phyloP scores from a whole-genome alignment of 2,888 invertebrate species.

The Tridacna gigas region DNA sequence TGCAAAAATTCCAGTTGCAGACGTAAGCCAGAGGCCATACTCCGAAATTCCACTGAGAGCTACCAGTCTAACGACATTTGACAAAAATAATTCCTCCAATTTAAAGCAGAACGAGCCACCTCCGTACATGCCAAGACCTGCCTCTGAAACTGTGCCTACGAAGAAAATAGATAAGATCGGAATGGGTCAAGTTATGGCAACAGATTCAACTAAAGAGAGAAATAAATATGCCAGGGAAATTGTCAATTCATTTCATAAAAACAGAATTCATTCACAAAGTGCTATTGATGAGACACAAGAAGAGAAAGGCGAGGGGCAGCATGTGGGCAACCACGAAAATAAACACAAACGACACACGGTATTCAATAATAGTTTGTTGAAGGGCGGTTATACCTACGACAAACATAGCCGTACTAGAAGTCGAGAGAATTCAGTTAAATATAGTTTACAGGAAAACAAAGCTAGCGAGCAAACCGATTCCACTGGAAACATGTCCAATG shows the following conservation, averaged over 20 bases:
- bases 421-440: not conserved
- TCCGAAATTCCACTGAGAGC: slow-evolving; percentile 60
- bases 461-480: not conserved
- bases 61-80: not conserved
- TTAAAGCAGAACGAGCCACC: not conserved
- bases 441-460: not conserved
- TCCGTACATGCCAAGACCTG: slow-evolving; percentile 27
- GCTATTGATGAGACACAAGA: slow-evolving; percentile 33
- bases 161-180: slow-evolving; percentile 58
- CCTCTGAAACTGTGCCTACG: slow-evolving; percentile 46
- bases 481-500: not conserved
- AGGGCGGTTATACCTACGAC: slow-evolving; percentile 60
- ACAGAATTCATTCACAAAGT: slow-evolving; percentile 37
- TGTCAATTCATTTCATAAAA: slow-evolving; percentile 51
- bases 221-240: slow-evolving; percentile 61
- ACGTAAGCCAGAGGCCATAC: slow-evolving; percentile 40
- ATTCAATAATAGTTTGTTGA: slow-evolving; percentile 48
- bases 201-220: slow-evolving; percentile 48
- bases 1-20: not conserved
- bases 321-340: not conserved
- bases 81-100: not conserved
- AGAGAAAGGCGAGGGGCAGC: not conserved
- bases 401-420: slow-evolving; percentile 55
- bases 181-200: slow-evolving; percentile 56
- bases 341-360: slow-evolving; percentile 54